Percentiles rank a stretch among this genome's conserved stretches.
These are phyloP conservation scores for Incurvaria masculella DNA, from an alignment of 2,888 invertebrate species.

Conservation along the genomic window DNA sequence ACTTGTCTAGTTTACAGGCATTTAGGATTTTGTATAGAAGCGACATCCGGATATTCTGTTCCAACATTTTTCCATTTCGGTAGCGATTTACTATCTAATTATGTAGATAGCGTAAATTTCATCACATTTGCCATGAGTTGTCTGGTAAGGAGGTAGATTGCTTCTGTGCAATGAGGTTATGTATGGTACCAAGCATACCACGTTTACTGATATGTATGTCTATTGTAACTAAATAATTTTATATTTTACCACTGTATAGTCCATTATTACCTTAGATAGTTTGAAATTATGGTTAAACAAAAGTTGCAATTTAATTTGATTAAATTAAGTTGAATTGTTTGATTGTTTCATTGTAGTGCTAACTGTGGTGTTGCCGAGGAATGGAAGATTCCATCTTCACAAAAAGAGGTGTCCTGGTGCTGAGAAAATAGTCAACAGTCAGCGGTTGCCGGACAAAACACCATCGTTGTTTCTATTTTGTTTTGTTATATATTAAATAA, in stretches of 20 bases:
- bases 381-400: no score
- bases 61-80: background rate
- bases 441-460: slow-evolving; percentile 31
- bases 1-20: no score
- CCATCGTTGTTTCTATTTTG: slow-evolving; percentile 47
- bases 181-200: slow-evolving; percentile 41
- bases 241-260: slow-evolving; percentile 57
- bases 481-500: slow-evolving; percentile 55
- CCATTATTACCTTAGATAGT: slow-evolving; percentile 45
- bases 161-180: background rate
- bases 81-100: background rate
- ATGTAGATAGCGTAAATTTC: background rate
- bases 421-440: no score
- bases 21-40: no score
- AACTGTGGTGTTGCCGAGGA: no score
- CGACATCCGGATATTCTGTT: no score
- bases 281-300: slow-evolving; percentile 28
- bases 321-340: background rate
- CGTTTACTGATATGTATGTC: slow-evolving; percentile 47
- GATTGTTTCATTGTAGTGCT: background rate
- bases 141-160: background rate
- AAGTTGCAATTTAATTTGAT: background rate
- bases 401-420: no score
- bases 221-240: slow-evolving; percentile 51
- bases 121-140: background rate